Evolutionary conservation across 2,797 vertebrate species (phyloP), one percentile per base, ranked within the genome.

Genomic region (Poeciliopsis paucimaculata): DNA sequence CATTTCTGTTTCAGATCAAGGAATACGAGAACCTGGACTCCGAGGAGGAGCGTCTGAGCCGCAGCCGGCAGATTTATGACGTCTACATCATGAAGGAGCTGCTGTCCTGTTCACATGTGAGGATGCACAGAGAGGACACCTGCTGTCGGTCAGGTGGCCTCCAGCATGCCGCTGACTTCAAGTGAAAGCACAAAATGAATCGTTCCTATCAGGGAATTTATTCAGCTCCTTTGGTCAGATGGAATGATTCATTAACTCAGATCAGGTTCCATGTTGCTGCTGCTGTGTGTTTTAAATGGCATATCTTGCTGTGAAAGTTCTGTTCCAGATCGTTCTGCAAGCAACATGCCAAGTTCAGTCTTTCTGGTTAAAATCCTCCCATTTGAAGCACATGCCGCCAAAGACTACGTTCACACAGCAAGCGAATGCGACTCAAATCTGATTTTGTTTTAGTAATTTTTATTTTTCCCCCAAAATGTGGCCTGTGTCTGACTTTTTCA

Each of bases 51-150:
- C 93, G 98, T 18, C 86, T 97, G 82, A 94, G 89, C 80, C 94
- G 97, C 70, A 99, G 98, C 87, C 95, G 98, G 34, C 97, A 97
- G 88, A 98, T 99, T 73, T 99, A 99, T 0, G 97, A 99, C 70
- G 95, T 95, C 4, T 98, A 97, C 91, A 97, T 99, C 88, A 99
- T 99, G 98, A 98, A 98, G 95, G 98, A 99, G 94, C 96, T 99
- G 18, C 97, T 99, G 34, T 98, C 98, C 34, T 98, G 97, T 89
- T 98, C 98, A 3, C 98, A 99, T 0, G 98, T 99, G 92, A 91
- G 97, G 26, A 39, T 4, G 20, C 80, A 36, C 75, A 66, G 43
- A 76, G 36, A 55, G n/a, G 53, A 62, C 77, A 77, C 79, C 75
- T 74, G 75, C n/a, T 60, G 57, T 10, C 49, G 49, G 6, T 66